Evolutionary conservation across 2,888 invertebrate genomes (phyloP).

Genomic region (Philhelius pedissequus): DNA sequence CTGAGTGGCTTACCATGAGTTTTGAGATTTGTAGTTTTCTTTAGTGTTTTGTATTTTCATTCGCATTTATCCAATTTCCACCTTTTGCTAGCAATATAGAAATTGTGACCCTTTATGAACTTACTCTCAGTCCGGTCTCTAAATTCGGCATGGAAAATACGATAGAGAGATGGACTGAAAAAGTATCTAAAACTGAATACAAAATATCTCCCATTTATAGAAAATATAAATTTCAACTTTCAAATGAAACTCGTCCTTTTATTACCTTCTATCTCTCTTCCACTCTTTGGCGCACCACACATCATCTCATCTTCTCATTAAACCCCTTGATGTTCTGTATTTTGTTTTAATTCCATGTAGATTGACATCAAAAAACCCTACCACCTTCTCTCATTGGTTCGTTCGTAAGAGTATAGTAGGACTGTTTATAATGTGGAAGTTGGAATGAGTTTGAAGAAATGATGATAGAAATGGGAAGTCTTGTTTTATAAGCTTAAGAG

Average conservation of each 20-base stretch:
- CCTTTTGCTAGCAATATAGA: slow-evolving; percentile 16
- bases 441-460: not conserved
- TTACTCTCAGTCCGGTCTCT: not conserved
- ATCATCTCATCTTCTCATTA: not conserved
- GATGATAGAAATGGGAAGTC: slow-evolving; percentile 1
- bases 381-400: not conserved
- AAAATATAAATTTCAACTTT: slow-evolving; percentile 42
- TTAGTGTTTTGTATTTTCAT: slow-evolving; percentile 50
- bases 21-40: slow-evolving; percentile 25
- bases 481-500: slow-evolving; percentile 10
- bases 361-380: slow-evolving; percentile 8
- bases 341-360: slow-evolving; percentile 56
- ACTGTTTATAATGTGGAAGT: slow-evolving; percentile 12
- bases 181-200: slow-evolving; percentile 30
- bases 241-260: slow-evolving; percentile 26
- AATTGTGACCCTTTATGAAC: no score
- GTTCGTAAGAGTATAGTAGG: not conserved
- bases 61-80: slow-evolving; percentile 58
- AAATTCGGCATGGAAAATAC: slow-evolving; percentile 3
- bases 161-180: not conserved
- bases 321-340: not conserved
- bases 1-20: slow-evolving; percentile 44
- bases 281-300: no score
- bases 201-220: slow-evolving; percentile 40
- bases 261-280: not conserved